phyloP scores from a whole-genome alignment of 2,113 vertebrate species.

The Micronycteris hirsuta region DNA sequence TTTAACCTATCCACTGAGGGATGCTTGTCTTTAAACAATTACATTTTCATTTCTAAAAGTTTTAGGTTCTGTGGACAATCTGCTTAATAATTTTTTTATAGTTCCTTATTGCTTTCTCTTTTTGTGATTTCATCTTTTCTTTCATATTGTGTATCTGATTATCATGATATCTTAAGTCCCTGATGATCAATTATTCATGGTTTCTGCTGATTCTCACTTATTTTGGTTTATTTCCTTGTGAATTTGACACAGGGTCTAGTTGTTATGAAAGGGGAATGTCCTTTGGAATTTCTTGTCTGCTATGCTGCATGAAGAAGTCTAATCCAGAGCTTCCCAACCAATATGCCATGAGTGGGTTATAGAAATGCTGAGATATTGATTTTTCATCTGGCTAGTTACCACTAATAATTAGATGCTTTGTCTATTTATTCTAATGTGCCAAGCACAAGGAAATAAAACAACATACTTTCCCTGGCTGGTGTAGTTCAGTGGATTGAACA shows the following conservation, averaged over 20 bases:
- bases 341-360: neutral
- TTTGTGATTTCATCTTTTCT: constrained; percentile 21
- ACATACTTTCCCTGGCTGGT: neutral
- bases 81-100: constrained; percentile 7
- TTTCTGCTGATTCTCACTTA: constrained; percentile 1
- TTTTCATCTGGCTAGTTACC: neutral
- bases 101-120: neutral
- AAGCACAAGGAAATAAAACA: neutral
- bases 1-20: neutral
- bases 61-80: neutral
- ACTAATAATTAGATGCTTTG: neutral
- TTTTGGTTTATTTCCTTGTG: neutral
- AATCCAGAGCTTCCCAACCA: neutral
- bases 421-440: neutral
- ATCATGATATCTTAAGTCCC: neutral
- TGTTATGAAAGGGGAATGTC: neutral
- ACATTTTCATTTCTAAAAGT: neutral
- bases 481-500: no score
- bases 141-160: neutral
- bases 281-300: neutral
- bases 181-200: neutral
- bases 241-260: neutral
- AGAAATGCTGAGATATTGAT: neutral
- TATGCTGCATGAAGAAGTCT: neutral
- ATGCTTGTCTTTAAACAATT: neutral